Conservation (phyloP, 2,797 vertebrate species). For the Denticeps clupeoides region DNA sequence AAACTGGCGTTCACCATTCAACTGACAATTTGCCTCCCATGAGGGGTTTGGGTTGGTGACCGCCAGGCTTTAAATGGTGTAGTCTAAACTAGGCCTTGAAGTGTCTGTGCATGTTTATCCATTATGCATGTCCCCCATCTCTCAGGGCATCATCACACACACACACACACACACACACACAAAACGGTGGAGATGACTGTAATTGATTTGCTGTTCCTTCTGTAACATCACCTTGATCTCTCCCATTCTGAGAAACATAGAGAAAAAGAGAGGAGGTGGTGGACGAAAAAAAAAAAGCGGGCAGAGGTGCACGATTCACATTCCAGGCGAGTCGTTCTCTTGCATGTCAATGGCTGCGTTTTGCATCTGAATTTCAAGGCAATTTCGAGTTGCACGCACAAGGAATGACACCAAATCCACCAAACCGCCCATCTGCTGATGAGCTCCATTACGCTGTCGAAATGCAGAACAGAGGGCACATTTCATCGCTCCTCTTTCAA, state of each 20-base stretch:
- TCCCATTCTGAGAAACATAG: neutral
- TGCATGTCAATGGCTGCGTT: conserved; percentile 10
- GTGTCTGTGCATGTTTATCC: too few species aligned
- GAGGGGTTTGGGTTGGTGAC: too few species aligned
- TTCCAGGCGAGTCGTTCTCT: conserved; percentile 3
- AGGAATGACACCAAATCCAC: too few species aligned
- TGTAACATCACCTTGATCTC: conserved; percentile 6
- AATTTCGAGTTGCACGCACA: conserved; percentile 20
- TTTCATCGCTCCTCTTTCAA: too few species aligned
- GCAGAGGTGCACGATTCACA: conserved; percentile 16
- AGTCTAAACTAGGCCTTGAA: too few species aligned
- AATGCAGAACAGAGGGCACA: too few species aligned
- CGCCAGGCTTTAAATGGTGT: too few species aligned
- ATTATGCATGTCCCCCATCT: neutral
- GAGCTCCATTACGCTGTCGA: too few species aligned
- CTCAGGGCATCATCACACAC: neutral
- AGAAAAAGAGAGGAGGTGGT: neutral
- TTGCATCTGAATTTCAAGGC: conserved; percentile 30
- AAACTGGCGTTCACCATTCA: too few species aligned
- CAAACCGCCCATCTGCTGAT: too few species aligned
- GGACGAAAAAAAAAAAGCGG: neutral
- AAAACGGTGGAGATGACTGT: neutral
- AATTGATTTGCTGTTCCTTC: conserved; percentile 15
- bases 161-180: neutral
- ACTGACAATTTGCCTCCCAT: too few species aligned